Evolutionary conservation across 2,113 vertebrate species (phyloP).

Genomic region (Hippopotamus amphibius): DNA sequence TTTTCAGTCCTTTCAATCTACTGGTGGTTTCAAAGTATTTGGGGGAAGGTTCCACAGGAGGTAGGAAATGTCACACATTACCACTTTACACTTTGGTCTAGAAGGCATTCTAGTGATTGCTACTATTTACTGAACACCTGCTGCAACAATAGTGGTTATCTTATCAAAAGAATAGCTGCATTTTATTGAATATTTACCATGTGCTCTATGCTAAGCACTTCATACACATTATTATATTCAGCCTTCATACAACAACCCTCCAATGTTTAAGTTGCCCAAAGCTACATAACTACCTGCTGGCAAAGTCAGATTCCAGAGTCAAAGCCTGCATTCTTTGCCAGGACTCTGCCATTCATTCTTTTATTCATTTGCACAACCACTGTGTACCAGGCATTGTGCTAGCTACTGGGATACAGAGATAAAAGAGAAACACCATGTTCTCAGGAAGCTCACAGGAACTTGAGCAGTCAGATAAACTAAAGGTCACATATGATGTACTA

Average conservation of each 20-base stretch:
- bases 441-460: background rate
- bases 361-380: background rate
- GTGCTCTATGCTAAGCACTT: background rate
- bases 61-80: background rate
- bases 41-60: background rate
- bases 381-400: background rate
- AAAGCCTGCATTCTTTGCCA: background rate
- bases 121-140: background rate
- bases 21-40: background rate
- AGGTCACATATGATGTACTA: background rate
- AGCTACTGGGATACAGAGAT: background rate
- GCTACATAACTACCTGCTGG: background rate
- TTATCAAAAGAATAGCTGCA: background rate
- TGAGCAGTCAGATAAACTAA: background rate
- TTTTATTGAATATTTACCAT: background rate
- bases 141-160: background rate
- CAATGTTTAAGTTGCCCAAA: background rate
- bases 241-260: background rate
- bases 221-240: background rate
- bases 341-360: background rate
- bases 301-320: background rate
- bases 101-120: background rate
- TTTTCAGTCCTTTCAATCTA: constrained; percentile 19
- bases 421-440: background rate
- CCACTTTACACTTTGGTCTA: background rate